Evolutionary conservation across 2,888 invertebrate species (phyloP), one percentile per base, ranked within the genome.

Genomic region (Fragum whitleyi): DNA sequence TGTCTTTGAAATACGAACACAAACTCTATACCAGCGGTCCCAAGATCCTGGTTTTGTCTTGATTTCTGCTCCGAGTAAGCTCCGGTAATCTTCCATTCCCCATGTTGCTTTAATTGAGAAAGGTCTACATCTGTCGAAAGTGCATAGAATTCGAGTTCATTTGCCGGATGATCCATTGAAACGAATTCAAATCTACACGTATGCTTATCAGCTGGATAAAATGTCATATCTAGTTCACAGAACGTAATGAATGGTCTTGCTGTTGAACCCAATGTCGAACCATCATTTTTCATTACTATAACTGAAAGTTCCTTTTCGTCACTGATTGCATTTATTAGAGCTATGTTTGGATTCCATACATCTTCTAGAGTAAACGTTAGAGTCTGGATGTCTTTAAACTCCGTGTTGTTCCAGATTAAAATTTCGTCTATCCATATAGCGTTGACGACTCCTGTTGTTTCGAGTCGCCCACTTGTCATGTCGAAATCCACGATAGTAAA

Each of bases 401-500:
- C 61, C 1, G 61, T 61, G 28, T 19, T 28, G 1, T 21, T 61
- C 61, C 61, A 61, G 7, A 28, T 14, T 2, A 61, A 32, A 5
- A 23, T 61, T 28, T 61, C 61, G 28, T 61, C 61, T 9, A 26
- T 26, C 61, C 61, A 61, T 5, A 32, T 14, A 19, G 61, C 14
- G 1, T 11, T 19, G 26, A 61, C 26, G 5, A 23, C 21, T 0
- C 61, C 61, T 26, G 28, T 26, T 19, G 61, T 61, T 1, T 61
- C 61, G 9, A 61, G 61, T 32, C 26, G 28, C 6, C 29, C 61
- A 61, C 26, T 61, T 21, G 61, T 19, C 61, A 61, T 61, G 32
- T 61, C 61, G 5, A 61, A 61, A 26, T 28, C 6, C 26, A 61
- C 28, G 6, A 61, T n/a, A 19, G 21, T 53, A 1, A n/a, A 23